phyloP scores from a whole-genome alignment of 1,140 invertebrate genomes.

The Drosophila sp. region DNA sequence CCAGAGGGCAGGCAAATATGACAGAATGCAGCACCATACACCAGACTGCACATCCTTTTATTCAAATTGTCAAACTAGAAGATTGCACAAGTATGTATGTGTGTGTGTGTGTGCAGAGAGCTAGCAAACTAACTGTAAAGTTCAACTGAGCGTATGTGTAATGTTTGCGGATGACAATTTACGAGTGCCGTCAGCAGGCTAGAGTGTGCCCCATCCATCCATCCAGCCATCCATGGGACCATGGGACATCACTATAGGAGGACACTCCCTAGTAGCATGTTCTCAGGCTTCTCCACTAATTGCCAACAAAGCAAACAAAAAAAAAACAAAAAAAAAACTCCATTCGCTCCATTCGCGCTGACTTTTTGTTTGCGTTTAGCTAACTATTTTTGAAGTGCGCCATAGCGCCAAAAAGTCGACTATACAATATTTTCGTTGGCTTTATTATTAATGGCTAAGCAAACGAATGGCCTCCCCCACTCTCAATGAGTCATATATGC shows the following conservation, averaged over 20 bases:
- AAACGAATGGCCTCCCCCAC: slow-evolving; percentile 29
- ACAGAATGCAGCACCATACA: slow-evolving; percentile 32
- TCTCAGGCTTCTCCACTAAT: slow-evolving; percentile 51
- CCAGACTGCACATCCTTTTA: slow-evolving; percentile 69
- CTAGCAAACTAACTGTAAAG: slow-evolving; percentile 56
- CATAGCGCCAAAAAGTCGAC: slow-evolving; percentile 52
- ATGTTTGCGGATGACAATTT: slow-evolving; percentile 78
- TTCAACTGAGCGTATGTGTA: slow-evolving; percentile 78
- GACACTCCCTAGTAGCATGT: neutral
- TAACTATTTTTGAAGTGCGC: slow-evolving; percentile 58
- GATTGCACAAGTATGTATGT: slow-evolving; percentile 16
- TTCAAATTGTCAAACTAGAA: slow-evolving; percentile 71
- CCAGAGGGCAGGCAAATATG: slow-evolving; percentile 13
- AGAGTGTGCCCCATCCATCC: neutral
- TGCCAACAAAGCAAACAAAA: slow-evolving; percentile 52
- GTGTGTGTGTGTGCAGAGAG: slow-evolving; percentile 1
- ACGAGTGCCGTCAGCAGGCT: slow-evolving; percentile 45
- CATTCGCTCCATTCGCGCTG: neutral
- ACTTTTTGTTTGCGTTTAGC: slow-evolving; percentile 37
- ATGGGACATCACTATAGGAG: slow-evolving; percentile 3
- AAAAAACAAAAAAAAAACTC: slow-evolving; percentile 1
- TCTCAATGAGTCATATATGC: slow-evolving; percentile 67
- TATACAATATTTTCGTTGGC: slow-evolving; percentile 37
- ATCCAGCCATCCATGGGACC: slow-evolving; percentile 15
- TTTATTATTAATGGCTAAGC: slow-evolving; percentile 72